phyloP scores from a whole-genome alignment of 1,140 invertebrate species.

The Papilio aristodemus region DNA sequence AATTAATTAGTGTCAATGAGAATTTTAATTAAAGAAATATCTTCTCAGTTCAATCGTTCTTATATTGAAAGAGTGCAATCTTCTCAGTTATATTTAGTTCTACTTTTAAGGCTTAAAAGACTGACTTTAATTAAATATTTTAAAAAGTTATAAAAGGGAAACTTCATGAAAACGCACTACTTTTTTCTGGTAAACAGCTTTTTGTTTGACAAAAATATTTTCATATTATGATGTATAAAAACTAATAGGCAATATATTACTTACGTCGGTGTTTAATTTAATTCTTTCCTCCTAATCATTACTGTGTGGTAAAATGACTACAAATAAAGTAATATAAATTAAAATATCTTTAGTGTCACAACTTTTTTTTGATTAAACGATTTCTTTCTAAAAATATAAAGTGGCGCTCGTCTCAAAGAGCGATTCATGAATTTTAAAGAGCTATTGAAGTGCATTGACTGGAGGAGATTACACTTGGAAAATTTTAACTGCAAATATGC shows the following conservation, averaged over 20 bases:
- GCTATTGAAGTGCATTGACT: conserved; percentile 27
- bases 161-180: not conserved
- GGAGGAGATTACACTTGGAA: conserved; percentile 15
- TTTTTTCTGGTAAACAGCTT: no score
- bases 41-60: not conserved
- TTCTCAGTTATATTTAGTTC: not conserved
- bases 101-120: not conserved
- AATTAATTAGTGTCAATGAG: not conserved
- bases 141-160: not conserved
- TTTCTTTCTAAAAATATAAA: conserved; percentile 20
- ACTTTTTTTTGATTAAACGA: conserved; percentile 24
- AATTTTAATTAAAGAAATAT: conserved; percentile 10
- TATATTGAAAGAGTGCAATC: conserved; percentile 1
- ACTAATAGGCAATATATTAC: no score
- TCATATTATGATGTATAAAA: no score
- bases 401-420: conserved; percentile 20
- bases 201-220: no score
- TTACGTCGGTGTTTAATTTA: no score
- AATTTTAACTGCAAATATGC: conserved; percentile 21
- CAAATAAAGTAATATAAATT: no score
- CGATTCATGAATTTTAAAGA: conserved; percentile 32
- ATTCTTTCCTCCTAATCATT: no score
- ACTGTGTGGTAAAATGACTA: not conserved
- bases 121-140: not conserved
- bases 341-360: not conserved